phyloP scores from a whole-genome alignment of 2,797 vertebrate species.

The Coilia nasus region DNA sequence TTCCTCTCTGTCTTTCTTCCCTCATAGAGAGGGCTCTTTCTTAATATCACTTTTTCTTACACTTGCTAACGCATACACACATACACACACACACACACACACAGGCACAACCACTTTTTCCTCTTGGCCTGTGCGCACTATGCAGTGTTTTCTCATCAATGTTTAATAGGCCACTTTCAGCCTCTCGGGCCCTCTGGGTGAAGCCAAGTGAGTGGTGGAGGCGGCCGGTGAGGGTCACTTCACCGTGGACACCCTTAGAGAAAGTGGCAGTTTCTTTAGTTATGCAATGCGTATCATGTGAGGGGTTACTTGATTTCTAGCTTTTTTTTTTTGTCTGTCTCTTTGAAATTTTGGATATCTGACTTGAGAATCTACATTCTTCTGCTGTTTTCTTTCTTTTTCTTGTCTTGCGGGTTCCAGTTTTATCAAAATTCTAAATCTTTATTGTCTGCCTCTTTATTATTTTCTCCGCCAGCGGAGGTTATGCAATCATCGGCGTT shows the following conservation, averaged over 20 bases:
- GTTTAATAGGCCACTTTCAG: slow-evolving; percentile 58
- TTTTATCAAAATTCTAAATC: too few species aligned
- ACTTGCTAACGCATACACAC: not conserved
- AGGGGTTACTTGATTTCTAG: not conserved
- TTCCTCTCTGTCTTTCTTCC: too few species aligned
- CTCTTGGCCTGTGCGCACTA: too few species aligned
- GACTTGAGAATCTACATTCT: not conserved
- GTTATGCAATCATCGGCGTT: too few species aligned
- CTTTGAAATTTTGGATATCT: not conserved
- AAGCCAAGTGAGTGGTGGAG: slow-evolving; percentile 45
- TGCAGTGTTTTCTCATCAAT: slow-evolving; percentile 55
- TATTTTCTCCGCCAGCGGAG: too few species aligned
- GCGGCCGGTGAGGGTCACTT: slow-evolving; percentile 25
- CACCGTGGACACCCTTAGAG: not conserved
- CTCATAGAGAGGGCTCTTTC: too few species aligned
- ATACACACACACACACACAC: not conserved
- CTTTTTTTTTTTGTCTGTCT: not conserved
- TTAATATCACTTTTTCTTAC: too few species aligned
- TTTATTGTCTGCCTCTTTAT: too few species aligned
- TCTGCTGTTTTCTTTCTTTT: too few species aligned
- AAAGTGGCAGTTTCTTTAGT: not conserved
- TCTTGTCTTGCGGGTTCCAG: too few species aligned
- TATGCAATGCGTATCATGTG: not conserved
- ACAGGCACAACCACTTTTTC: not conserved
- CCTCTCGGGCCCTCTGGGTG: slow-evolving; percentile 51